Percentiles rank a stretch among this genome's conserved stretches.
Conservation (phyloP, 2,888 invertebrate species). For the Drosophila neutralis region DNA sequence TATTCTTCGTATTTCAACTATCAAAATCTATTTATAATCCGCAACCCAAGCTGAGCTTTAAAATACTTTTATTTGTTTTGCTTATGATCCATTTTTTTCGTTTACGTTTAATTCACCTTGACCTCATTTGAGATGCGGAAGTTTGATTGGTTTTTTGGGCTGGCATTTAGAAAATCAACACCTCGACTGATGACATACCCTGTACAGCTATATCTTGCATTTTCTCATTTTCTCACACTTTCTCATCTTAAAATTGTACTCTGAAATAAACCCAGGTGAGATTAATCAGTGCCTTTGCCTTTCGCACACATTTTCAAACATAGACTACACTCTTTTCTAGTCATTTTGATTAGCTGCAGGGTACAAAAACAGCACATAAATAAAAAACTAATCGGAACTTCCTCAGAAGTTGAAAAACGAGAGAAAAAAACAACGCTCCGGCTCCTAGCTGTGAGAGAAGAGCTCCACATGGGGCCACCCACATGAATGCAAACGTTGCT, state of each 20-base stretch:
- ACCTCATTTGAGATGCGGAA: slow-evolving; percentile 28
- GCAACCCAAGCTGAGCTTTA: neutral
- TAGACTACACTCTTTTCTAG: neutral
- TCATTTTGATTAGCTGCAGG: neutral
- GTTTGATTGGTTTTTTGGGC: neutral
- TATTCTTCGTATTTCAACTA: neutral
- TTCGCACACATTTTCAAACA: neutral
- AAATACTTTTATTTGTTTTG: neutral
- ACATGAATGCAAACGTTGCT: slow-evolving; percentile 57
- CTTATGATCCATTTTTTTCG: neutral
- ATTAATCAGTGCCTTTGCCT: neutral
- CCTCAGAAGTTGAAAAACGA: slow-evolving; percentile 28
- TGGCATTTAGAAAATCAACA: neutral
- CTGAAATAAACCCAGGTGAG: accelerated
- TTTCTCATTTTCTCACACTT: no score
- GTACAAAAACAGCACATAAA: slow-evolving; percentile 10
- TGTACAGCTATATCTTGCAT: accelerated
- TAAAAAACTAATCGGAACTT: slow-evolving; percentile 29
- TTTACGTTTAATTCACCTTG: slow-evolving; percentile 18
- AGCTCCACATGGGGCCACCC: slow-evolving; percentile 66
- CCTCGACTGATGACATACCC: neutral
- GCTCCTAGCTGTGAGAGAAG: slow-evolving; percentile 38
- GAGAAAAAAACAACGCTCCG: neutral
- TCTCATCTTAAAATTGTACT: neutral
- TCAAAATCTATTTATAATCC: neutral